Evolutionary conservation across 2,113 vertebrate species (phyloP), one percentile per base, ranked within the genome.

Genomic region (Triplophysa dalaica): DNA sequence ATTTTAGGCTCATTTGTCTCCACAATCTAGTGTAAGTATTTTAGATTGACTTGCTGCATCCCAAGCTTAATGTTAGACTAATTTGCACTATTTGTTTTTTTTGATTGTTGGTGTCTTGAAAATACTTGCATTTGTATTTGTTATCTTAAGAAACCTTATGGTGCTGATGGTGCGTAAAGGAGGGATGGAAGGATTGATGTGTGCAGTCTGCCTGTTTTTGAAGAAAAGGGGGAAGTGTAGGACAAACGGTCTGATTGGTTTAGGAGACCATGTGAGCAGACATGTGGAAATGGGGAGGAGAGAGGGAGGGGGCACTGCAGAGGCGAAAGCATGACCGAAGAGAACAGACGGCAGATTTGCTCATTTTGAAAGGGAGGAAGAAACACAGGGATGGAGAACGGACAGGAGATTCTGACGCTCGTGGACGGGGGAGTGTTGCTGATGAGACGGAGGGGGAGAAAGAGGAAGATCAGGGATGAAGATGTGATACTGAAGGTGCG

Each of bases 401-500:
- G 75, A 56, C 79, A 61, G 29, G 66, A 66, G 45, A 63, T 65
- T 26, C 26, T 81, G 56, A 66, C 70, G 13, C 56, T 82, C 11
- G 52, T 80, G 12, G 79, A 83, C 21, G 79, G 69, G 22, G 73
- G 77, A 45, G 66, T 81, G 76, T 56, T 66, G 70, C 64, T 77
- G 75, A 75, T 80, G 74, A 62, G 48, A 43, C 24, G 45, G 41
- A 77, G 69, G 73, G 83, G 84, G 14, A 83, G 82, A 80, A 83
- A 83, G 80, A 86, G 77, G 72, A 77, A 80, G 77, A 70, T 19
- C 67, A 78, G 70, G 68, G 80, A 81, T 73, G 83, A 75, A 86
- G 81, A 82, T 80, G 83, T 85, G 81, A 81, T 76, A 63, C 83
- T 87, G 85, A 87, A 88, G 87, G 87, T 88, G 87, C 84, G 86